Evolutionary conservation across 2,797 vertebrate species (phyloP), one percentile per base, ranked within the genome.

Genomic region (Simalia tracyae): DNA sequence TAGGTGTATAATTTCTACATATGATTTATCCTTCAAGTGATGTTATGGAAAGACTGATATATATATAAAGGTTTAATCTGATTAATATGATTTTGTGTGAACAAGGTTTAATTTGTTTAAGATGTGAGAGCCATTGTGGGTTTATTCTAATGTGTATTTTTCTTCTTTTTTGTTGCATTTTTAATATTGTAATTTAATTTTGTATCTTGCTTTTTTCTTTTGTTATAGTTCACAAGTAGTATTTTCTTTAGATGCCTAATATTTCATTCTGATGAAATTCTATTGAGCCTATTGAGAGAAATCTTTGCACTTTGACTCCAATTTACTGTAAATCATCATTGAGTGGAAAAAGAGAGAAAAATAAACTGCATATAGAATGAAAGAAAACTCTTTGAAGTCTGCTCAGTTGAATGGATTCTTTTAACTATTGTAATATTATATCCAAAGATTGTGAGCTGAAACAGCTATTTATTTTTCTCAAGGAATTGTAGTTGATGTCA

Each of bases 341-440:
- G 63, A 90, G 24, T 0, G 4, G 22, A 17, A 61, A 31, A 56
- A 88, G 88, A 86, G 93, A 86, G 31, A 31, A 54, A 84, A 92
- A 92, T 36, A 42, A 92, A 95, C 87, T 15, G n/a, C 87, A 72
- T 81, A 81, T 88, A 90, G 66, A 60, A 89, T 91, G 87, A 89
- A 93, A 93, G 60, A 89, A 7, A 86, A 85, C 84, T 17, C 24
- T 66, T 89, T 68, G 86, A 90, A 92, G 89, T 76, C 0, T 50
- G 87, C 91, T 88, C 0, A 4, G 81, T 61, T 22, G 0, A 0
- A 36, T 60, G 31, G 50, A 95, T 93, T 76, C 46, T 4, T 72
- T 91, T 57, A 50, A 61, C 36, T 14, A 56, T 0, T 4, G 2
- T 7, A n/a, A 60, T 42, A 68, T 86, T n/a, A 86, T 86, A 86